Evolutionary conservation across 2,113 vertebrate genomes (phyloP).

Genomic region (Caretta caretta): DNA sequence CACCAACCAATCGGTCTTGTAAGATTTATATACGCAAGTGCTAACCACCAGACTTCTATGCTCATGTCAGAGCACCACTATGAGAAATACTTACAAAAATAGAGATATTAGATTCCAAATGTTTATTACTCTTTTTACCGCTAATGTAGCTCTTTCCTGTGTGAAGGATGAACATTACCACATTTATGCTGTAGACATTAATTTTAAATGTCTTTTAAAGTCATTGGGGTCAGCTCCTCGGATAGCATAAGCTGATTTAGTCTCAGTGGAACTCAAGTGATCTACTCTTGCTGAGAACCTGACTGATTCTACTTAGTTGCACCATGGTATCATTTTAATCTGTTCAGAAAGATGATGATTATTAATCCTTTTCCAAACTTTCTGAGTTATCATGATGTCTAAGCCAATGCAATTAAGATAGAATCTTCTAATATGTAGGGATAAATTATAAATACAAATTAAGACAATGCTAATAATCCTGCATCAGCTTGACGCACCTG

Average conservation of each 20-base stretch:
- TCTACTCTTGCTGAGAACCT: not conserved
- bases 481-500: not conserved
- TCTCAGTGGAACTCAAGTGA: not conserved
- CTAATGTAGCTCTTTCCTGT: not conserved
- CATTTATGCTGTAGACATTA: not conserved
- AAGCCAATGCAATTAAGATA: not conserved
- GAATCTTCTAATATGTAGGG: accelerated
- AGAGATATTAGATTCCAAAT: not conserved
- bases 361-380: not conserved
- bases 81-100: not conserved
- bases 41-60: not conserved
- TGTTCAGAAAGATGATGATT: not conserved
- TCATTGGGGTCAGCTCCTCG: not conserved
- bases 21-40: not conserved
- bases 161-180: not conserved
- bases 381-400: not conserved
- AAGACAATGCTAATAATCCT: not conserved
- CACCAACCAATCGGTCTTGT: not conserved
- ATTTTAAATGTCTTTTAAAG: not conserved
- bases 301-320: not conserved
- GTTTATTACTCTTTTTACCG: not conserved
- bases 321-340: not conserved
- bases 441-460: not conserved
- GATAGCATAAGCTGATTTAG: not conserved
- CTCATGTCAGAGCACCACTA: not conserved